Conservation (phyloP, 1,140 invertebrate species). For the Leptinotarsa texana region DNA sequence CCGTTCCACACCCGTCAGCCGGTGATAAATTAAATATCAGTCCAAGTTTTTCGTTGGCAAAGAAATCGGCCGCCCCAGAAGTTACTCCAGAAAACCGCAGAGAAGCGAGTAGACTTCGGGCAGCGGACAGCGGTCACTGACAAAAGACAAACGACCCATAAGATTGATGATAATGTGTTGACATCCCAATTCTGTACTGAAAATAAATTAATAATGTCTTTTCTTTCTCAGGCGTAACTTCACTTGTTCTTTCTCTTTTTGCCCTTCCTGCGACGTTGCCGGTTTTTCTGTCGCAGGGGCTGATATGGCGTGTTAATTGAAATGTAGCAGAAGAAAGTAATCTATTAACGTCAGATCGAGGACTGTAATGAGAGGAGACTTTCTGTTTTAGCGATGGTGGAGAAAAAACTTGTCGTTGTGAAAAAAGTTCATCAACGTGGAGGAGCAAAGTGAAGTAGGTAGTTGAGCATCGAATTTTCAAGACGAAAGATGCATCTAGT, state of each 20-base stretch:
- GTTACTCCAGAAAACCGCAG: conserved; percentile 27
- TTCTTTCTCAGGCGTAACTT: conserved; percentile 25
- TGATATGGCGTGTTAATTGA: conserved; percentile 16
- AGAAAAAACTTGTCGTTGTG: too few relatives aligned
- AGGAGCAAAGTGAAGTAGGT: too few relatives aligned
- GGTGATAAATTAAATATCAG: conserved; percentile 34
- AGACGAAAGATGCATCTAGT: too few relatives aligned
- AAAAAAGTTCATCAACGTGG: too few relatives aligned
- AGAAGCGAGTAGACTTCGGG: conserved; percentile 15
- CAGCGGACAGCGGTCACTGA: conserved; percentile 33
- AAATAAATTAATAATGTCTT: conserved; percentile 44
- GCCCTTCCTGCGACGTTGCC: conserved; percentile 8
- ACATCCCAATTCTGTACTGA: conserved; percentile 42
- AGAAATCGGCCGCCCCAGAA: conserved; percentile 25
- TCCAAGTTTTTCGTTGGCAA: conserved; percentile 27
- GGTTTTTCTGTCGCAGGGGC: background rate
- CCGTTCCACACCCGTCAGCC: background rate
- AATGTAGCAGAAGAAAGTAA: conserved; percentile 21
- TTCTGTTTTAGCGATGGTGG: background rate
- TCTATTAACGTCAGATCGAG: conserved; percentile 13
- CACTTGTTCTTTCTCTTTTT: conserved; percentile 25
- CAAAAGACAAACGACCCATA: conserved; percentile 44
- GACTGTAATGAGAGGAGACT: background rate
- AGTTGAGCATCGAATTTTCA: too few relatives aligned
- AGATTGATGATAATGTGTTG: conserved; percentile 45